Percentiles rank a stretch among this genome's conserved stretches.
Evolutionary conservation across 2,113 vertebrate genomes (phyloP).

Genomic region (Pedionomus torquatus): DNA sequence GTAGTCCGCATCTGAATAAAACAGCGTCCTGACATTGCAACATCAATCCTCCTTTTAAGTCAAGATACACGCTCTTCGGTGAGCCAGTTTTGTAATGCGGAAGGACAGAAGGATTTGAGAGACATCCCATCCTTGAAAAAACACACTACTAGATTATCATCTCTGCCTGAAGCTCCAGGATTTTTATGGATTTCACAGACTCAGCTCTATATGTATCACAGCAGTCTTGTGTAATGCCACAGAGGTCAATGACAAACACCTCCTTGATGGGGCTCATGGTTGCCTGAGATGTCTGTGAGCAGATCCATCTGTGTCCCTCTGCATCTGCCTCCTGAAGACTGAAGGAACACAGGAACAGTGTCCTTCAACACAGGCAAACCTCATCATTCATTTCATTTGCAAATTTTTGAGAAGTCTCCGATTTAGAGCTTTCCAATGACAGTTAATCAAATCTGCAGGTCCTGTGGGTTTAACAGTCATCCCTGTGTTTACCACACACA

Average conservation of each 20-base stretch:
- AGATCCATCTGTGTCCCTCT: background rate
- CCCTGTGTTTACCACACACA: background rate
- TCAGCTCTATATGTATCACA: background rate
- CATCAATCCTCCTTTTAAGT: fast-evolving
- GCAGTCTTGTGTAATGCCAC: background rate
- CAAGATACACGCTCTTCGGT: background rate
- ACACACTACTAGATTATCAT: background rate
- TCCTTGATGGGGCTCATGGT: background rate
- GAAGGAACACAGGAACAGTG: background rate
- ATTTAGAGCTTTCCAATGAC: background rate
- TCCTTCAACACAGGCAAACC: background rate
- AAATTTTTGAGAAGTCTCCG: background rate
- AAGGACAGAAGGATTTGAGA: background rate
- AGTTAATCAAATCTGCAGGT: background rate
- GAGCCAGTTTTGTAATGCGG: background rate
- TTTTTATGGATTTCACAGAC: background rate
- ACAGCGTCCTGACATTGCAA: fast-evolving
- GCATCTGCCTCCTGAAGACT: background rate
- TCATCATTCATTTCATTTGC: background rate
- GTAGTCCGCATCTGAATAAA: background rate
- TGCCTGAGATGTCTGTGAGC: background rate
- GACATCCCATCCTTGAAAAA: background rate
- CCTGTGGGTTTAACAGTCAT: background rate
- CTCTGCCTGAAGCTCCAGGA: background rate
- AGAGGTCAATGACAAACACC: background rate